Evolutionary conservation across 1,140 invertebrate genomes (phyloP).

Genomic region (Helicoverpa armigera): DNA sequence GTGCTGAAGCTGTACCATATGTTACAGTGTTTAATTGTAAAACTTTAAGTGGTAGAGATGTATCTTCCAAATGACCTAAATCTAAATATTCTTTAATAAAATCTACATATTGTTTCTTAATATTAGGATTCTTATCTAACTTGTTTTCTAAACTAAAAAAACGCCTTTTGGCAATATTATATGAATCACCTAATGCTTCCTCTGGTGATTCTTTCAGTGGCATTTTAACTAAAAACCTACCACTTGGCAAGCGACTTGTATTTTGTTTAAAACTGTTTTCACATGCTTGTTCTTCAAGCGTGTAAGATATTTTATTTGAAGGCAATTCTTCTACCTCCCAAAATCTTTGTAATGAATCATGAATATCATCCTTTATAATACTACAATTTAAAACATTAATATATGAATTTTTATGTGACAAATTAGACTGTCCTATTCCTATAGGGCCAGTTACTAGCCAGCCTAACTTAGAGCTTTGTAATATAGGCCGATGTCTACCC

Average conservation of each 20-base stretch:
- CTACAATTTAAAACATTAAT: not conserved
- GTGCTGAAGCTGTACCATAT: no score
- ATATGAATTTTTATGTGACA: not conserved
- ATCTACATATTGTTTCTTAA: not conserved
- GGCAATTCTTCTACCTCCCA: no score
- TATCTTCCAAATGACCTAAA: not conserved
- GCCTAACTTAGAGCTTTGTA: not conserved
- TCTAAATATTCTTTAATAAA: not conserved
- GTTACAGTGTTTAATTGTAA: no score
- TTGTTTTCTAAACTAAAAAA: not conserved
- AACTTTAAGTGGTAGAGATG: no score
- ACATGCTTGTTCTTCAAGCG: not conserved
- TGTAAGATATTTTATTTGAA: not conserved
- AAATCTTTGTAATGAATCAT: no score
- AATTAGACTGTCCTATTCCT: not conserved
- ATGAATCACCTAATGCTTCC: not conserved
- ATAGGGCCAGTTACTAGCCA: not conserved
- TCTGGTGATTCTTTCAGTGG: not conserved
- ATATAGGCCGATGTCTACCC: not conserved
- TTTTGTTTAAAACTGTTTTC: not conserved
- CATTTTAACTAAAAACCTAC: not conserved
- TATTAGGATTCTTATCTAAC: not conserved
- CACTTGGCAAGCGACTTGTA: not conserved
- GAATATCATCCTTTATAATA: not conserved
- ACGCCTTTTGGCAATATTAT: not conserved